Percentiles rank a stretch among this genome's conserved stretches.
phyloP scores from a whole-genome alignment of 2,797 vertebrate genomes.

The Rousettus madagascariensis region DNA sequence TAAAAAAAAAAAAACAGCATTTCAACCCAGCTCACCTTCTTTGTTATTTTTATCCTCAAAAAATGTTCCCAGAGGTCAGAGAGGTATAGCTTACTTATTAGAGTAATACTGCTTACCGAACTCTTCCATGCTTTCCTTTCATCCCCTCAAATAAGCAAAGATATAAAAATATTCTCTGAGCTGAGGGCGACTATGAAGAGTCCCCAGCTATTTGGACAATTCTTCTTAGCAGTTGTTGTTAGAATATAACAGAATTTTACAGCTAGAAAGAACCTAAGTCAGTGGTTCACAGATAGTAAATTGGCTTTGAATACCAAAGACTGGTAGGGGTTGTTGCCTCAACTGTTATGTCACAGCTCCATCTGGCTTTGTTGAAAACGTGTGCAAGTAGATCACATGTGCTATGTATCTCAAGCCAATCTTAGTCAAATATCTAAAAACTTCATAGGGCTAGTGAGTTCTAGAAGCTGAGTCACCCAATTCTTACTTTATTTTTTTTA shows the following conservation, averaged over 20 bases:
- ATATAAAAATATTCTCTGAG: not conserved
- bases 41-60: not conserved
- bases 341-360: not conserved
- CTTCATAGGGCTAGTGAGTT: not conserved
- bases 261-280: slow-evolving; percentile 17
- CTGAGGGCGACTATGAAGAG: not conserved
- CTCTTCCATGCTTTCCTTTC: slow-evolving; percentile 22
- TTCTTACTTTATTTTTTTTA: not conserved
- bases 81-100: not conserved
- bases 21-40: not conserved
- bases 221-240: not conserved
- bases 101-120: not conserved
- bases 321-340: not conserved
- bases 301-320: not conserved
- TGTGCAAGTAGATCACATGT: not conserved
- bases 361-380: not conserved
- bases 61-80: not conserved
- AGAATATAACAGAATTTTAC: slow-evolving; percentile 11
- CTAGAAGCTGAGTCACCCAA: not conserved
- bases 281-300: not conserved
- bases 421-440: not conserved
- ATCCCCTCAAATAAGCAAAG: not conserved
- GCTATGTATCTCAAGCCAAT: not conserved
- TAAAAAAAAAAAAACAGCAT: too few species aligned
- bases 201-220: not conserved